These are phyloP conservation scores for Ptychadena robeensis DNA, from an alignment of 2,797 vertebrate species.

Conservation along the genomic window DNA sequence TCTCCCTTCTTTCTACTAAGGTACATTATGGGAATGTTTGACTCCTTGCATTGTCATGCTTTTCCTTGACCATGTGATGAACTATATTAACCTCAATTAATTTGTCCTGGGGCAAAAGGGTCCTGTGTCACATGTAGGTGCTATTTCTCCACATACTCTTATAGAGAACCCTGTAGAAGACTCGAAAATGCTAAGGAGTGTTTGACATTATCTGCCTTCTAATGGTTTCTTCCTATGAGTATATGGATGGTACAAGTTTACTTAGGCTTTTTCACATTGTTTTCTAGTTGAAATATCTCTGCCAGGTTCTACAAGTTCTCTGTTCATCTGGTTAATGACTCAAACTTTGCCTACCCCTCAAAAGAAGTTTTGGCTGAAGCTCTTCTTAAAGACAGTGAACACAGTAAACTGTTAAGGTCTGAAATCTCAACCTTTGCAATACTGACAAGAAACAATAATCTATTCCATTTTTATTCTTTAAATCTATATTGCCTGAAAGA, in stretches of 20 bases:
- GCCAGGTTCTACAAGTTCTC: neutral
- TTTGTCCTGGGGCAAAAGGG: too few relatives aligned
- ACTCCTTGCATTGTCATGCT: neutral
- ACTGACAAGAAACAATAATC: too few relatives aligned
- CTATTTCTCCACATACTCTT: neutral
- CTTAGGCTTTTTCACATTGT: neutral
- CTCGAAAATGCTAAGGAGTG: neutral
- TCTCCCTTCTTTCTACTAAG: too few relatives aligned
- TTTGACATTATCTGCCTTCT: neutral
- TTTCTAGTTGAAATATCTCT: neutral
- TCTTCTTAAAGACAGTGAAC: too few relatives aligned
- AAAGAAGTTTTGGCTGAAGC: too few relatives aligned
- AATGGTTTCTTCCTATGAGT: neutral
- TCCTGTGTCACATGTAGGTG: too few relatives aligned
- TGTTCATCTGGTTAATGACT: neutral
- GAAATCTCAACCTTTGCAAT: too few relatives aligned
- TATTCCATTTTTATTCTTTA: too few relatives aligned
- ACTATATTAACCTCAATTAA: too few relatives aligned
- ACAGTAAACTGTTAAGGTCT: too few relatives aligned
- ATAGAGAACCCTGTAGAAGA: neutral
- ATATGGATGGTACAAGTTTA: neutral
- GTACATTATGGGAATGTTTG: neutral
- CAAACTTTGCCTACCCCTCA: neutral
- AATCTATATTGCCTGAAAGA: too few relatives aligned
- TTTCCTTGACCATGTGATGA: neutral